Evolutionary conservation across 1,140 invertebrate species (phyloP).

Genomic region (Bombus superbus): DNA sequence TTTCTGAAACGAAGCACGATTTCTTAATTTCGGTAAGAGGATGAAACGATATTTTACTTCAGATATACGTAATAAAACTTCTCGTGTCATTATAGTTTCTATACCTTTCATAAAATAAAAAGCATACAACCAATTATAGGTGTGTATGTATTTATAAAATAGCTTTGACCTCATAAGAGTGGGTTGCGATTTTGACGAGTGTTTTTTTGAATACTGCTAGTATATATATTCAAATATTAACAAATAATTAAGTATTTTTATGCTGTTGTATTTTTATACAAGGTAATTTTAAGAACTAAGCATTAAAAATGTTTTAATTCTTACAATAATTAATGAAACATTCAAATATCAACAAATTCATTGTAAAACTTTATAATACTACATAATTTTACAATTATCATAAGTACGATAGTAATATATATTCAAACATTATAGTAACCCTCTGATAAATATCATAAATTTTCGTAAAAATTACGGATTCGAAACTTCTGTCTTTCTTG

Average conservation of each 20-base stretch:
- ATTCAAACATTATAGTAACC: neutral
- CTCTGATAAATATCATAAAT: neutral
- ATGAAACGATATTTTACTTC: neutral
- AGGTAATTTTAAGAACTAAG: neutral
- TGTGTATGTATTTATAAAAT: neutral
- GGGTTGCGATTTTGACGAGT: neutral
- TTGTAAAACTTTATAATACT: neutral
- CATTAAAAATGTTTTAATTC: neutral
- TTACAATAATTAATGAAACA: neutral
- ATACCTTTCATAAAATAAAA: neutral
- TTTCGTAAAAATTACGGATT: neutral
- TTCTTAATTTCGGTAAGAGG: neutral
- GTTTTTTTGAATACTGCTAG: neutral
- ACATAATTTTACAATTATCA: neutral
- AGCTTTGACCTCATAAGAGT: neutral
- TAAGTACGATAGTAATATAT: neutral
- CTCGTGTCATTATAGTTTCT: neutral
- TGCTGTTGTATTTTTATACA: neutral
- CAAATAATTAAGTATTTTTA: neutral
- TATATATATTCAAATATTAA: neutral
- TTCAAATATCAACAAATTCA: neutral
- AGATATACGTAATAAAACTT: neutral
- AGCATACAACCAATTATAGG: neutral
- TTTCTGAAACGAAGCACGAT: neutral
- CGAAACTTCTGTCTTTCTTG: neutral